Conservation (phyloP, 92 coral and sea anemone species). For the Isaurus tuberculatus region DNA sequence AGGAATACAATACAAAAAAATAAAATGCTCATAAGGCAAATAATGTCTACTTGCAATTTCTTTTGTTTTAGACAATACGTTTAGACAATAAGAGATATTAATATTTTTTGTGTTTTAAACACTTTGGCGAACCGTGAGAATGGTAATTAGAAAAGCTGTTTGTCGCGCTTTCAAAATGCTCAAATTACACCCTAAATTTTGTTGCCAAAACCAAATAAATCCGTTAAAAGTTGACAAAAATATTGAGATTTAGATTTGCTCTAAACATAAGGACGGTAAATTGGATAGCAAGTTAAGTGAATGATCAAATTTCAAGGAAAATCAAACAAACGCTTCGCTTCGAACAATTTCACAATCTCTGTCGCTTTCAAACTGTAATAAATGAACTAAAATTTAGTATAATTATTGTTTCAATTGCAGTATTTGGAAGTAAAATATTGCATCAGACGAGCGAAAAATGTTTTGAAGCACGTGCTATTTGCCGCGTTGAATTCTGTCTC, state of each 20-base stretch:
- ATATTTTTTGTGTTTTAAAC: no score
- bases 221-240: no score
- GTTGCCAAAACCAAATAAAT: no score
- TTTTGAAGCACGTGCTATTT: conserved; percentile 15
- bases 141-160: no score
- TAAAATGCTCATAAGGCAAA: conserved; percentile 49
- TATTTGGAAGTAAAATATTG: conserved; percentile 25
- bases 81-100: no score
- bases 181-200: no score
- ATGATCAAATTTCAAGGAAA: conserved; percentile 39
- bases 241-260: no score
- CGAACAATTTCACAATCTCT: conserved; percentile 3
- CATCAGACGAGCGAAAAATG: conserved; percentile 7
- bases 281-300: no score
- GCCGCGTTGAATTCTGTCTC: neutral
- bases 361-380: conserved; percentile 15
- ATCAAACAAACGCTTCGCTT: conserved; percentile 17
- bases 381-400: conserved; percentile 11
- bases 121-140: no score
- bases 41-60: conserved; percentile 34
- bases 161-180: no score
- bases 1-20: conserved; percentile 27
- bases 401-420: conserved; percentile 14
- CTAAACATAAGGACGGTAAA: no score
- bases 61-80: conserved; percentile 23